Evolutionary conservation across 1,140 invertebrate species (phyloP).

Genomic region (Aphis craccivora): DNA sequence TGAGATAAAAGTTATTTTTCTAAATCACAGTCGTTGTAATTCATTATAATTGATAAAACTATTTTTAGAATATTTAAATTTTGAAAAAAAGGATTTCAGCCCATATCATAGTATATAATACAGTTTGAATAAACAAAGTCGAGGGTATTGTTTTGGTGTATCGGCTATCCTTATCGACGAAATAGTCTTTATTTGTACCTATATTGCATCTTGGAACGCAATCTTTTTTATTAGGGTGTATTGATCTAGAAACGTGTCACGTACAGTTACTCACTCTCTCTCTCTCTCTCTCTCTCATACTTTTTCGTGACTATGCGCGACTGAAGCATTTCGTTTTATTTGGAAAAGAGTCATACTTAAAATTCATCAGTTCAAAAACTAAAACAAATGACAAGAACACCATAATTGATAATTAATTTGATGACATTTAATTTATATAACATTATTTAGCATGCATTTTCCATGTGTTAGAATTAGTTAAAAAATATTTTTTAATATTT

Average conservation of each 20-base stretch:
- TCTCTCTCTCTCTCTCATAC: background rate
- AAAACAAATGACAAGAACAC: background rate
- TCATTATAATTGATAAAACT: slow-evolving; percentile 15
- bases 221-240: slow-evolving; percentile 18
- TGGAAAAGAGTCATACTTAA: background rate
- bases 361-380: background rate
- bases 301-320: background rate
- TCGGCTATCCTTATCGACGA: background rate
- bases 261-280: background rate
- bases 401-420: background rate
- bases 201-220: background rate
- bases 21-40: background rate
- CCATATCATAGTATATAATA: background rate
- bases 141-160: background rate
- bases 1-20: background rate
- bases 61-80: slow-evolving; percentile 13
- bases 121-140: background rate
- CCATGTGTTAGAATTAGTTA: background rate
- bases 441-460: background rate
- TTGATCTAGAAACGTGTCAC: background rate
- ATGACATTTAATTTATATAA: background rate
- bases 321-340: background rate
- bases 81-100: background rate
- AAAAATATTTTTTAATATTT: background rate
- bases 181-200: background rate